Conservation (phyloP, 2,113 vertebrate species). For the Neotoma lepida region DNA sequence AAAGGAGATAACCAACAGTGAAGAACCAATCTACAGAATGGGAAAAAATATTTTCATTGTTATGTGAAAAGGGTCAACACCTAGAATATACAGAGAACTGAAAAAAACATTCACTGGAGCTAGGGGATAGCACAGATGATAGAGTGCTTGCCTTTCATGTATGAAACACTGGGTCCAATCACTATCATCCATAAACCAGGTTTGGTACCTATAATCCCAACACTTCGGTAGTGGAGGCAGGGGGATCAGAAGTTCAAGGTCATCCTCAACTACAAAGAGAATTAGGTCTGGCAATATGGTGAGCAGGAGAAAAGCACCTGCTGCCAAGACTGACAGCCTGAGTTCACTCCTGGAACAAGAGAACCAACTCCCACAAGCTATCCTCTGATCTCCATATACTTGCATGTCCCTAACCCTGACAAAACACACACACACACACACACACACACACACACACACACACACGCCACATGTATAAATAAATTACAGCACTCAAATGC, state of each 20-base stretch:
- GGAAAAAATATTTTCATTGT: background rate
- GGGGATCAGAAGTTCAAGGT: background rate
- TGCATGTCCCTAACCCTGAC: background rate
- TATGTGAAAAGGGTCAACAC: background rate
- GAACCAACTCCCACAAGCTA: background rate
- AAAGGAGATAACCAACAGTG: background rate
- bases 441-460: too few species aligned
- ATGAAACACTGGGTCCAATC: background rate
- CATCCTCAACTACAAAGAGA: background rate
- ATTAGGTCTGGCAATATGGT: background rate
- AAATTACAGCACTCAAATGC: too few species aligned
- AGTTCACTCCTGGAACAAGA: background rate
- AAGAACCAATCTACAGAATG: background rate
- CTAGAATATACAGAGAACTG: background rate
- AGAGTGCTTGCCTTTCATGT: background rate
- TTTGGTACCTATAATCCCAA: background rate
- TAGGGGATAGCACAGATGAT: background rate
- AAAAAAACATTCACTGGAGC: background rate
- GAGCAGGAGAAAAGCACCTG: background rate
- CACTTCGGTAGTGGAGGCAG: background rate
- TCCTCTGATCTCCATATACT: background rate
- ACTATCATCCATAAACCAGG: background rate
- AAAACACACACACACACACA: too few species aligned
- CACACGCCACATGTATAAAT: too few species aligned
- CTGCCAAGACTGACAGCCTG: background rate